A percentile compares a stretch with the other conserved stretches of the same genome.
Conservation (phyloP, 2,113 vertebrate species). For the Stigmatopora nigra region DNA sequence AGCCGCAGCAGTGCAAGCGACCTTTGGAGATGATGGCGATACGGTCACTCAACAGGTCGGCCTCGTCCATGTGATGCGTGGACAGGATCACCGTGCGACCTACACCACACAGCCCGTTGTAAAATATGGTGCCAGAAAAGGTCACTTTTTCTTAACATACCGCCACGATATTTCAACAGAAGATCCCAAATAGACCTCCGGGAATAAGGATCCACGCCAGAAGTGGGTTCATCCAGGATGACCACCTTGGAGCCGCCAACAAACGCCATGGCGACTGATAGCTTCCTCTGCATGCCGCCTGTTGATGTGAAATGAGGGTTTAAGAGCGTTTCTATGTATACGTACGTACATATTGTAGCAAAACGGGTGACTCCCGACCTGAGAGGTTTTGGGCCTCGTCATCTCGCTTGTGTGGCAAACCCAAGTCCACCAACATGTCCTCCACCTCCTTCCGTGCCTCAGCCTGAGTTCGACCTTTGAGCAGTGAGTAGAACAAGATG, state of each 20-base stretch:
- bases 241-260: slow-evolving; percentile 79
- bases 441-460: slow-evolving; percentile 80
- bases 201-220: slow-evolving; percentile 87
- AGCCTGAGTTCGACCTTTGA: slow-evolving; percentile 78
- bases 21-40: slow-evolving; percentile 92
- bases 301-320: slow-evolving; percentile 19
- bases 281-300: slow-evolving; percentile 83
- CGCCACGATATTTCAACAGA: slow-evolving; percentile 77
- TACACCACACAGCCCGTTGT: slow-evolving; percentile 40
- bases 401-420: slow-evolving; percentile 81
- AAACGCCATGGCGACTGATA: slow-evolving; percentile 86
- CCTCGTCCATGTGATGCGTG: slow-evolving; percentile 98
- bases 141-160: slow-evolving; percentile 50
- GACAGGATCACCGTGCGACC: slow-evolving; percentile 94
- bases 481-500: slow-evolving; percentile 78
- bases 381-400: slow-evolving; percentile 88
- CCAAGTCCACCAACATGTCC: slow-evolving; percentile 81
- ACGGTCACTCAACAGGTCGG: slow-evolving; percentile 91
- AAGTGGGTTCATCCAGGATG: slow-evolving; percentile 87
- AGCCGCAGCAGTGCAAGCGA: slow-evolving; percentile 85
- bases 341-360: background rate
- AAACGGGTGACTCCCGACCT: slow-evolving; percentile 59
- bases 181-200: slow-evolving; percentile 85
- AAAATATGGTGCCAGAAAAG: background rate
- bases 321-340: background rate